Evolutionary conservation across 2,113 vertebrate species (phyloP).

Genomic region (Cavia aperea): DNA sequence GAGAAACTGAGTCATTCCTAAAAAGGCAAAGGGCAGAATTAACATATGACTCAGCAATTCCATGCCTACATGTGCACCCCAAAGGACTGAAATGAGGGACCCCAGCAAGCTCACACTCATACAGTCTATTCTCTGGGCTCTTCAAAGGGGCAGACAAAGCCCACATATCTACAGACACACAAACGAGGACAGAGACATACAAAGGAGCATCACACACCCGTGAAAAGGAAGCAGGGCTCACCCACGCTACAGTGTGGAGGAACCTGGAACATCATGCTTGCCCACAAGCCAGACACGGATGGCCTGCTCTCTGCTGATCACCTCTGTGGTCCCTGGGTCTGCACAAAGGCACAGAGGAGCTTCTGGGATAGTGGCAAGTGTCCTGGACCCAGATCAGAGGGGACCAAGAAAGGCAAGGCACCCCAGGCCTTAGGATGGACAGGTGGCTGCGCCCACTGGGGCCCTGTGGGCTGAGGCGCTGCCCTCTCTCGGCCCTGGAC

Average conservation of each 20-base stretch:
- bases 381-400: not conserved
- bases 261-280: not conserved
- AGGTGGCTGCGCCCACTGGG: not conserved
- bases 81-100: not conserved
- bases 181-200: too few species aligned
- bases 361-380: accelerated
- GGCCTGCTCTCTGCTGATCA: not conserved
- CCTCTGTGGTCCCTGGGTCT: not conserved
- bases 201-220: too few species aligned
- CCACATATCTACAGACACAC: accelerated
- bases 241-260: accelerated
- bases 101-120: accelerated
- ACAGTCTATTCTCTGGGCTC: accelerated
- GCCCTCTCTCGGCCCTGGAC: accelerated
- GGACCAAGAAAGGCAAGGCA: not conserved
- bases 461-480: not conserved
- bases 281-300: not conserved
- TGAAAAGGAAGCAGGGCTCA: accelerated
- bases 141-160: not conserved
- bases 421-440: not conserved
- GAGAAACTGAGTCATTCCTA: not conserved
- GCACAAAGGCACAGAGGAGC: not conserved
- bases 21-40: not conserved
- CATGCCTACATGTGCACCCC: not conserved
- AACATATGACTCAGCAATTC: accelerated